Percentiles rank a stretch among this genome's conserved stretches.
phyloP scores from a whole-genome alignment of 2,113 vertebrate species.

The Archocentrus centrarchus region DNA sequence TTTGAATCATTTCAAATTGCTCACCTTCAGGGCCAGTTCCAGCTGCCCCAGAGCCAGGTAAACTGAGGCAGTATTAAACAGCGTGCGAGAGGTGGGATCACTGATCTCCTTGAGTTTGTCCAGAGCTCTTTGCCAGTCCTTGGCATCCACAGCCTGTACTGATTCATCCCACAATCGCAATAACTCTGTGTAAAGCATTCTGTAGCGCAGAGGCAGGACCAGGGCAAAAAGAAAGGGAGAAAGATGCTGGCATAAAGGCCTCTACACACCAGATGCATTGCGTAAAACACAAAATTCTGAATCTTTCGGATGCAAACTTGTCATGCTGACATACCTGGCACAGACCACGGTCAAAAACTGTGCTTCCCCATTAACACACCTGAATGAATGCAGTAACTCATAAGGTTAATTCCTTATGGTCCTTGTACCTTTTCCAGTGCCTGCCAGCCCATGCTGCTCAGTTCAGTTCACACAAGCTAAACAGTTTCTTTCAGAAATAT shows the following conservation, averaged over 20 bases:
- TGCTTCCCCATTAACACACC: no score
- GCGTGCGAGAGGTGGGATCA: constrained; percentile 82
- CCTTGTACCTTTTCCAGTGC: background rate
- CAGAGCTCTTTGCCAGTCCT: constrained; percentile 83
- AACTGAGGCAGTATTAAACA: constrained; percentile 84
- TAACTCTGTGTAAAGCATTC: constrained; percentile 86
- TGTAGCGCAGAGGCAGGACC: background rate
- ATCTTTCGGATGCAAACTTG: no score
- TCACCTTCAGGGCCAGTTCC: constrained; percentile 78
- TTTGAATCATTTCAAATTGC: background rate
- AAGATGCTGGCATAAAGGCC: background rate
- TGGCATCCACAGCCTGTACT: constrained; percentile 77
- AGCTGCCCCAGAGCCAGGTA: constrained; percentile 83
- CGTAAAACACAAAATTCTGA: no score
- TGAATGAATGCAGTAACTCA: no score
- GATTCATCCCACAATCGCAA: constrained; percentile 85
- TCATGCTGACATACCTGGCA: no score
- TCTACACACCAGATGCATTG: no score
- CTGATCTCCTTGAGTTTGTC: constrained; percentile 74
- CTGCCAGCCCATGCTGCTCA: background rate
- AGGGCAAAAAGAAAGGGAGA: background rate
- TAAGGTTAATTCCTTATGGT: no score
- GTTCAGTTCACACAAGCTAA: background rate
- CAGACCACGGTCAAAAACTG: no score
- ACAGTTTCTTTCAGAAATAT: background rate